These are phyloP conservation scores for Nestor notabilis DNA, from an alignment of 2,113 vertebrate species.

Conservation along the genomic window DNA sequence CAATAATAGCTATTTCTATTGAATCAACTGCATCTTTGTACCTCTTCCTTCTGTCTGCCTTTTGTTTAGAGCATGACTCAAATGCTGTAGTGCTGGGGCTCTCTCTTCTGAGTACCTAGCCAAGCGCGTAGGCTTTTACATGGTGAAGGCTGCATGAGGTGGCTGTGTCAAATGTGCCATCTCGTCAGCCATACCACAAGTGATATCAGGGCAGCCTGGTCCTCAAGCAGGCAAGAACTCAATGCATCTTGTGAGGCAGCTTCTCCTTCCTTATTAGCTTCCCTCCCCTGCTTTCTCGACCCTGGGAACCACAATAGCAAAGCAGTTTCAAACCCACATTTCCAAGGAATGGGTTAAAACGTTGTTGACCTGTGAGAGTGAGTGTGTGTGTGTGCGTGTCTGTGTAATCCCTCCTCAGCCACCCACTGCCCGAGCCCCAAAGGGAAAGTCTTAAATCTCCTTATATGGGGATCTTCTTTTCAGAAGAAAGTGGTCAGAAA, in stretches of 20 bases:
- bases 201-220: background rate
- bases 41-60: background rate
- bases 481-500: background rate
- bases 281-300: accelerated
- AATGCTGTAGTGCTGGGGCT: background rate
- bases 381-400: background rate
- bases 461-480: conserved; percentile 45
- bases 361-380: background rate
- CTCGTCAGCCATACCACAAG: background rate
- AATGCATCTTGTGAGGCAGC: accelerated
- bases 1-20: background rate
- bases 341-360: background rate
- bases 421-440: background rate
- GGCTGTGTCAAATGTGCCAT: background rate
- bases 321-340: background rate
- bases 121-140: accelerated
- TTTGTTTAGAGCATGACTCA: background rate
- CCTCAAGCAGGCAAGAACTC: background rate
- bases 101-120: background rate
- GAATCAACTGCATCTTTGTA: background rate
- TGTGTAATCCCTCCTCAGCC: background rate
- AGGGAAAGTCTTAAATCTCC: conserved; percentile 11
- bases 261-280: accelerated
- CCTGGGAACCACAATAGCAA: accelerated
- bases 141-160: accelerated